Percentiles rank a stretch among this genome's conserved stretches.
Conservation (phyloP, 2,888 invertebrate species). For the Acronicta alni region DNA sequence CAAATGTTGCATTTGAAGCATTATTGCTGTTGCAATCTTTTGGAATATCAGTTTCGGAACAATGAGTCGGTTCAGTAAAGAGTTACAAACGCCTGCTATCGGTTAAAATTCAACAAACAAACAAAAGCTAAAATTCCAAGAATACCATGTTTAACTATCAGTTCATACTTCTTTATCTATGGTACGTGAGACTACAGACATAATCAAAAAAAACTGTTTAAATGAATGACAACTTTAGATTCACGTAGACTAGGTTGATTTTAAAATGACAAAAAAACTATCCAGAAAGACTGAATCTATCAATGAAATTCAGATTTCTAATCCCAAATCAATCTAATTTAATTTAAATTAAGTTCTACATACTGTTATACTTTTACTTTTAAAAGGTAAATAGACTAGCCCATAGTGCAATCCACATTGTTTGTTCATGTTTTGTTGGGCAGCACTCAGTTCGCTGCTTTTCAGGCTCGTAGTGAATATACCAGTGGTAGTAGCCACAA, state of each 20-base stretch:
- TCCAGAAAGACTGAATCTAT: not conserved
- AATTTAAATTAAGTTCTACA: not conserved
- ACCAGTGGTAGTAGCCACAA: not conserved
- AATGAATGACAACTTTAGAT: not conserved
- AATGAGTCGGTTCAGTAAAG: too few species aligned
- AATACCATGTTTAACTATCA: too few species aligned
- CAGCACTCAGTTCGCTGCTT: conserved; percentile 25
- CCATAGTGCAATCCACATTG: conserved; percentile 30
- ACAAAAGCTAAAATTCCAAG: too few species aligned
- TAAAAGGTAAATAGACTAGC: conserved; percentile 22
- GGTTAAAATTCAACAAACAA: too few species aligned
- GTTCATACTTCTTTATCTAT: too few species aligned
- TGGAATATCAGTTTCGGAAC: too few species aligned
- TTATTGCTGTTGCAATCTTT: too few species aligned
- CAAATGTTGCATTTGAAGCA: too few species aligned
- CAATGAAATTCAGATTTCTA: not conserved
- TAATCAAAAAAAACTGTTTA: too few species aligned
- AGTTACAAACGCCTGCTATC: too few species aligned
- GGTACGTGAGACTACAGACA: too few species aligned
- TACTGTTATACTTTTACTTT: not conserved
- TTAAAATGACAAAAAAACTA: not conserved
- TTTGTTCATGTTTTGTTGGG: conserved; percentile 13
- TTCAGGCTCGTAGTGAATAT: conserved; percentile 18
- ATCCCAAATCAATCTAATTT: conserved; percentile 1
- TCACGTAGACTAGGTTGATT: not conserved